Evolutionary conservation across 2,888 invertebrate genomes (phyloP), one percentile per base, ranked within the genome.

Genomic region (Ichneumoninae sp.): DNA sequence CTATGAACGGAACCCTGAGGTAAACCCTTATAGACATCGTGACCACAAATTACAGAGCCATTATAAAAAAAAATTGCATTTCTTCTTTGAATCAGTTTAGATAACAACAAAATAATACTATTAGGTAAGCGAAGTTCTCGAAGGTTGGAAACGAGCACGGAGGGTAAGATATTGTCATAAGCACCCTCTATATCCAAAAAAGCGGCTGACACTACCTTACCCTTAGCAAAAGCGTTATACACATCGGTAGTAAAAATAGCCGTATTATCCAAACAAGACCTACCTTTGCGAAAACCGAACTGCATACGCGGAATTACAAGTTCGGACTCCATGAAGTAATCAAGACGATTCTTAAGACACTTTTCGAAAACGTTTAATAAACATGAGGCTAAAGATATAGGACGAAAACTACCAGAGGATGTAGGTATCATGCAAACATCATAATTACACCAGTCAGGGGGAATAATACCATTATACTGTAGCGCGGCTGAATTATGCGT

Each of bases 1-100:
- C 70, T 70, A 2, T 54, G 52, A 7, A 70, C 70, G 2, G 52
- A 33, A 3, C 70, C 52, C 33, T 70, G 70, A 3, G 52, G 70
- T 3, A 70, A 10, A 1, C 70, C 70, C 19, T 70, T 70, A 2
- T 0, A 50, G 1, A 70, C 5, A 10, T 8, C 33, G 1, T 52
- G 44, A 33, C 3, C 52, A 3, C n/a, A 3, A 33, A 70, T 3
- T 5, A 50, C 7, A 16, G 47, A 19, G 0, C 69, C 69, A 7
- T 69, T 16, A 1, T 10, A 13, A 16, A 30, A 69, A 30, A 69
- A 69, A 33, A 52, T 62, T 7, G 66, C 66, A 50, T n/a, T 65
- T 16, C 47, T 47, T 69, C 26, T 50, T n/a, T 22, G n/a, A 1
- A 69, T 50, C 2, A 69, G n/a, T 1, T 52, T 50, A 7, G 16